These are phyloP conservation scores for Dipodomys merriami DNA, from an alignment of 2,113 vertebrate genomes.

Conservation along the genomic window DNA sequence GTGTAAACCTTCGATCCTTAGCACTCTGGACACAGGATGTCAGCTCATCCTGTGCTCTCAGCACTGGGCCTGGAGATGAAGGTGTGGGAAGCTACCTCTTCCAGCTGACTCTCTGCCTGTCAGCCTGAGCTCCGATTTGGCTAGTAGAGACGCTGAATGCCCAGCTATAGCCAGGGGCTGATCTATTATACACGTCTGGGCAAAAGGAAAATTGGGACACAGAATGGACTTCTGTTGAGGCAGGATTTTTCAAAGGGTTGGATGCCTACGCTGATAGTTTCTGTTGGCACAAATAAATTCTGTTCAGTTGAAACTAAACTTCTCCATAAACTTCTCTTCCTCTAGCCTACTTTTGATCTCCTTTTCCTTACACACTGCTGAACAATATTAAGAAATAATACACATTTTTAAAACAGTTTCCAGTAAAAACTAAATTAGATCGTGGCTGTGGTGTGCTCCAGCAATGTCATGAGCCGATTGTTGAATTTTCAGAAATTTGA, in stretches of 20 bases:
- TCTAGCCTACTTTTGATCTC: neutral
- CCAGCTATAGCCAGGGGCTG: conserved; percentile 44
- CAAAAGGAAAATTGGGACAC: conserved; percentile 62
- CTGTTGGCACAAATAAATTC: conserved; percentile 70
- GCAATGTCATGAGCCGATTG: neutral
- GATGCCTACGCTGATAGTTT: conserved; percentile 68
- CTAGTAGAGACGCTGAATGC: neutral
- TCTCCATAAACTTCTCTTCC: neutral
- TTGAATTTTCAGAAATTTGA: conserved; percentile 44
- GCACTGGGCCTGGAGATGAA: neutral
- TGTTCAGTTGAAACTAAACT: conserved; percentile 53
- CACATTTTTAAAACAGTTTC: neutral
- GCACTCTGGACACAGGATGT: neutral
- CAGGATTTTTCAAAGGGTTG: conserved; percentile 69
- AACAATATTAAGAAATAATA: neutral
- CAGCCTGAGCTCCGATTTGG: neutral
- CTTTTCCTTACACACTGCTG: neutral
- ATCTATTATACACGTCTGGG: conserved; percentile 67
- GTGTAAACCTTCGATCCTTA: neutral
- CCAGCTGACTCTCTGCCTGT: neutral
- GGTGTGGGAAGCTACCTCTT: neutral
- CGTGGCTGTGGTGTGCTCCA: neutral
- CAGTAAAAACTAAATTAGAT: conserved; percentile 14
- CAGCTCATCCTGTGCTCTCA: neutral
- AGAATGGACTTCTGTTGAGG: conserved; percentile 64